Percentiles rank a stretch among this genome's conserved stretches.
Conservation (phyloP, 2,113 vertebrate species). For the Melanostigma gelatinosum region DNA sequence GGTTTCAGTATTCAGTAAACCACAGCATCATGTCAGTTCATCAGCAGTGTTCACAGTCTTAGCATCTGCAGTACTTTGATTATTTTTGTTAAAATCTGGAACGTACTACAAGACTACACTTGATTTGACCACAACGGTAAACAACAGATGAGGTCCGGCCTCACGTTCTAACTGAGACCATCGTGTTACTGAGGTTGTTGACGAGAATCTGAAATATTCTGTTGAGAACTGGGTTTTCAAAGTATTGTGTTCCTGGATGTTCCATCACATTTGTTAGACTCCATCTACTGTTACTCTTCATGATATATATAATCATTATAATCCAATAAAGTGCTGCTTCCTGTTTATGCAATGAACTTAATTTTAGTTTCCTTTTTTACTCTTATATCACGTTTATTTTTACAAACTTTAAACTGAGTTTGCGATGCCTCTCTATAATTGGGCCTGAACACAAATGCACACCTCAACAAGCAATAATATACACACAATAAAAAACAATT, state of each 20-base stretch:
- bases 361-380: background rate
- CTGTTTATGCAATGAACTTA: constrained; percentile 32
- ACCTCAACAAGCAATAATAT: background rate
- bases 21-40: background rate
- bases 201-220: background rate
- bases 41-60: background rate
- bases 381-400: background rate
- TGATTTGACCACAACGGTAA: background rate
- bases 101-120: constrained; percentile 14
- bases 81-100: background rate
- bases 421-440: background rate
- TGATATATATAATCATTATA: constrained; percentile 1
- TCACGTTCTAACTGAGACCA: background rate
- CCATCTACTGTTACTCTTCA: constrained; percentile 20
- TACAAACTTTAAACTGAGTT: too few species aligned
- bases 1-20: background rate
- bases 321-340: constrained; percentile 50
- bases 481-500: background rate
- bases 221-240: background rate
- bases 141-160: background rate
- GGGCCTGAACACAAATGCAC: background rate
- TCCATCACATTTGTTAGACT: constrained; percentile 16
- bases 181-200: background rate
- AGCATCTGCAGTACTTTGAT: background rate
- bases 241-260: constrained; percentile 23